Evolutionary conservation across 2,888 invertebrate species (phyloP), one percentile per base, ranked within the genome.

Genomic region (Pheosia gnoma): DNA sequence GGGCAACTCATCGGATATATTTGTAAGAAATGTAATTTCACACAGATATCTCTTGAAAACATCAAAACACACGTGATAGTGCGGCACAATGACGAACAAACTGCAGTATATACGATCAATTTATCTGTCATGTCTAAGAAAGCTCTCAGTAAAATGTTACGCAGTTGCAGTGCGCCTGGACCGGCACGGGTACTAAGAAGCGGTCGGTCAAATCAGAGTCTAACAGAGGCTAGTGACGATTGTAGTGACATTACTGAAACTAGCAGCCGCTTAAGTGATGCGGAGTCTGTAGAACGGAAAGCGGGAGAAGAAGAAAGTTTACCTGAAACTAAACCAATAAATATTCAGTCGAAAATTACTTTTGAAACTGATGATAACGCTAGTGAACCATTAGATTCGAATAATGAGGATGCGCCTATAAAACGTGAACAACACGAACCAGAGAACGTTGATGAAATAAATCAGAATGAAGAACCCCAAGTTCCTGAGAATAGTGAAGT

Each of bases 21-120:
- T 4, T 97, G 97, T 78, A 93, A 94, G 3, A 91, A 94, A 62
- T 97, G 97, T 79, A 95, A 97, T 80, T 97, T 94, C 71, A 94
- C 96, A 2, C 97, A 97, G 84, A 81, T 97, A 68, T 92, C 94
- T 6, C 86, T 94, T 57, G 85, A 89, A 47, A 95, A 95, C 75
- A 86, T 97, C 0, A 94, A 95, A 66, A 91, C 91, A 0, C 97
- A 97, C 74, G 89, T 96, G 0, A 89, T 94, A 55, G 81, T 86
- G 0, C 94, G 94, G 67, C 96, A 95, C 71, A 82, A 89, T 57
- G 87, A 89, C 56, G 86, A 91, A 59, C 87, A 92, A 65, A 94
- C 93, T 1, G 89, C 92, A 68, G 93, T 93, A 7, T 91, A 86
- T 70, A 86, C 83, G 25, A 90, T 93, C 7, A 92, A 89, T 77